Conservation (phyloP, 1,140 invertebrate genomes). For the Papilio dardanus region DNA sequence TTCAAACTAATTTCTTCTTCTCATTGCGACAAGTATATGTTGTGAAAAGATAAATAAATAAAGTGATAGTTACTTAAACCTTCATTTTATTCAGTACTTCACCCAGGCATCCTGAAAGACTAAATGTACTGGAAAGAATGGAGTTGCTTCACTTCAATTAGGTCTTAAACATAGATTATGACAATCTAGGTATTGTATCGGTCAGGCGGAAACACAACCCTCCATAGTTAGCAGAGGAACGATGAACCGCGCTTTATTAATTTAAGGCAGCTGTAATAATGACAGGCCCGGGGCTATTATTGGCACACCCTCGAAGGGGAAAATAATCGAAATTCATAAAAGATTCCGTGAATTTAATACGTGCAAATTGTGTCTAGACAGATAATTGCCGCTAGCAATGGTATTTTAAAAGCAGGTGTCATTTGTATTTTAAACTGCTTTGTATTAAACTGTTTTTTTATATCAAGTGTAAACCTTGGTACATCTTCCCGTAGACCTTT, state of each 20-base stretch:
- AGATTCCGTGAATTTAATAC: conserved; percentile 29
- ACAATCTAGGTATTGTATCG: neutral
- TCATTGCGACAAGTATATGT: too few species aligned
- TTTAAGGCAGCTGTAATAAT: conserved; percentile 27
- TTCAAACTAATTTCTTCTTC: too few species aligned
- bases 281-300: conserved; percentile 20
- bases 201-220: neutral
- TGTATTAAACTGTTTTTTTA: neutral
- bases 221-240: neutral
- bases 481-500: too few species aligned
- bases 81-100: too few species aligned
- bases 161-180: neutral
- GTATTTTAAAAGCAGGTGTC: conserved; percentile 4
- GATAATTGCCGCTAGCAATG: conserved; percentile 20
- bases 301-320: conserved; percentile 29
- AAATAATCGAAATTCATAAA: conserved; percentile 36
- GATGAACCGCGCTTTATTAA: conserved; percentile 20
- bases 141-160: too few species aligned
- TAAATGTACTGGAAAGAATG: too few species aligned
- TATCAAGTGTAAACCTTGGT: too few species aligned
- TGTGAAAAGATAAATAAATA: too few species aligned
- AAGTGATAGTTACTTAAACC: too few species aligned
- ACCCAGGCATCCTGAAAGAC: too few species aligned
- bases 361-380: conserved; percentile 28
- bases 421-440: neutral